phyloP scores from a whole-genome alignment of 2,113 vertebrate genomes.

The Clupea harengus region DNA sequence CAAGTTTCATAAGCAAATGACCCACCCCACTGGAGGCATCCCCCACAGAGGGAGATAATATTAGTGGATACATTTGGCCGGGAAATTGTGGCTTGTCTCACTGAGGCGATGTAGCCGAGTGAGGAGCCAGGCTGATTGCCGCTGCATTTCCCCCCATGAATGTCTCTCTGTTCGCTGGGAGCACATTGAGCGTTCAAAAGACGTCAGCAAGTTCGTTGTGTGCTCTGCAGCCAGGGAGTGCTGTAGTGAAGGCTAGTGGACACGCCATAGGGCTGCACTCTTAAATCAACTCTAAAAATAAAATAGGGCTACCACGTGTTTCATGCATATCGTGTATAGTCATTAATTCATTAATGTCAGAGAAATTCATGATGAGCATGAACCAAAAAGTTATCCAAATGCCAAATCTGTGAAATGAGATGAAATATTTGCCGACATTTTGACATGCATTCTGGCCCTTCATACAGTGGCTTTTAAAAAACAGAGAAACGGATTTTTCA shows the following conservation, averaged over 20 bases:
- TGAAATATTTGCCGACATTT: not conserved
- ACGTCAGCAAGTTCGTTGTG: conserved; percentile 20
- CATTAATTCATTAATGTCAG: not conserved
- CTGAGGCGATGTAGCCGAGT: conserved; percentile 25
- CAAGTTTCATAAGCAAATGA: conserved; percentile 40
- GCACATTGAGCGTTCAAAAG: conserved; percentile 30
- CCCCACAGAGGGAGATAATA: conserved; percentile 42
- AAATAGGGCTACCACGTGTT: not conserved
- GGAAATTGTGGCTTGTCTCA: conserved; percentile 34
- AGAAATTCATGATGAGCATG: not conserved
- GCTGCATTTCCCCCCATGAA: conserved; percentile 27
- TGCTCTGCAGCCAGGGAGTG: conserved; percentile 21
- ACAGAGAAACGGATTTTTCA: not conserved
- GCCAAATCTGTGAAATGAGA: not conserved
- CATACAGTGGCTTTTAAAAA: not conserved
- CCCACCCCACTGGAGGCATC: conserved; percentile 27
- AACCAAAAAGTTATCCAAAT: not conserved
- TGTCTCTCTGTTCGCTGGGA: conserved; percentile 29
- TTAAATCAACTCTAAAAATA: not conserved
- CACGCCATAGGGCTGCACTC: not conserved
- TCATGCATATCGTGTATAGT: not conserved
- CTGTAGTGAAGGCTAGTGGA: conserved; percentile 4
- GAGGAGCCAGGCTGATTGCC: conserved; percentile 32
- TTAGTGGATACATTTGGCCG: conserved; percentile 28
- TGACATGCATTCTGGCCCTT: not conserved